phyloP scores from a whole-genome alignment of 2,888 invertebrate genomes.

The Ormyrus thymus region DNA sequence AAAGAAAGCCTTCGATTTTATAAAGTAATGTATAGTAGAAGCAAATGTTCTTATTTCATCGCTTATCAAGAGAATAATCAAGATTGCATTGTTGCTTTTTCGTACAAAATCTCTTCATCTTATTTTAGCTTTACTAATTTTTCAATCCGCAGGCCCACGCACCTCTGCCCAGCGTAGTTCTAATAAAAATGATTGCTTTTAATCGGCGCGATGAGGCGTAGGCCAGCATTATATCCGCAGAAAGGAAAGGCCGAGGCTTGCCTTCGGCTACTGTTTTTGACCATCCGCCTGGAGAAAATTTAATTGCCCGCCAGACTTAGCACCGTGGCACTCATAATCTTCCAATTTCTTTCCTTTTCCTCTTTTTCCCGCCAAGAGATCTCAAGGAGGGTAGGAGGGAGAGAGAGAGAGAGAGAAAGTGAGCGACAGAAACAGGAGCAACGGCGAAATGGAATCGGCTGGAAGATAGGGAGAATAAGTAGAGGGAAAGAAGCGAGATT shows the following conservation, averaged over 20 bases:
- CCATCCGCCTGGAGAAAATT: constrained; percentile 58
- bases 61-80: too few species aligned
- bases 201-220: constrained; percentile 40
- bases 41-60: too few species aligned
- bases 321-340: constrained; percentile 59
- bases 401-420: background rate
- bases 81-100: too few species aligned
- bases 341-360: constrained; percentile 58
- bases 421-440: background rate
- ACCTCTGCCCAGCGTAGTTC: background rate
- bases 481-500: constrained; percentile 60
- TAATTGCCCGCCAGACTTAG: constrained; percentile 60
- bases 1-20: too few species aligned
- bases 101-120: too few species aligned
- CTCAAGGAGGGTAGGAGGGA: background rate
- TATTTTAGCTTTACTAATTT: background rate
- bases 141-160: background rate
- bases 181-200: constrained; percentile 45
- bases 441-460: constrained; percentile 31
- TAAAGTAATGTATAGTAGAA: too few species aligned
- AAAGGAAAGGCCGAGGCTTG: constrained; percentile 7
- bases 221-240: background rate
- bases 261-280: constrained; percentile 54
- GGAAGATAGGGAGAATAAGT: constrained; percentile 54
- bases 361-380: background rate